These are phyloP conservation scores for Crenichthys baileyi DNA, from an alignment of 2,797 vertebrate genomes.

Conservation along the genomic window DNA sequence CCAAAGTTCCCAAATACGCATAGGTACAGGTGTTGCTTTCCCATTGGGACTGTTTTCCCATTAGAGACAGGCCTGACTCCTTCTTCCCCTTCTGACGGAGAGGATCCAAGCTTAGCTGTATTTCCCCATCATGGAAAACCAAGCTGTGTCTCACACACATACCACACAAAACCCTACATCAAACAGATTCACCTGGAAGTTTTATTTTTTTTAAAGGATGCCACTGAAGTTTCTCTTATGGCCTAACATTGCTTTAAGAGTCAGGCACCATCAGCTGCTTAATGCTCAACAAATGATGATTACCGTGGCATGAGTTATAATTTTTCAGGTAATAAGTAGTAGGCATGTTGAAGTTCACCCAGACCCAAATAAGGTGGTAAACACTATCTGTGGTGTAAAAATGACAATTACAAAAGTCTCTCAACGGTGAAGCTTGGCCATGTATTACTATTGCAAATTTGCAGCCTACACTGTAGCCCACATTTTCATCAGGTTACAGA, in stretches of 20 bases:
- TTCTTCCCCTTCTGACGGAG: conserved; percentile 14
- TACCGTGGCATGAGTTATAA: neutral
- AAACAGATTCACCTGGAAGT: conserved; percentile 2
- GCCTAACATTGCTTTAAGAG: neutral
- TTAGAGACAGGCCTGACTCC: conserved; percentile 20
- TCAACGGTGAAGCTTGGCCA: neutral
- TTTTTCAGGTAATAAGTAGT: neutral
- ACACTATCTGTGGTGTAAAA: neutral
- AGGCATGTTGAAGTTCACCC: neutral
- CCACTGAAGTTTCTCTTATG: neutral
- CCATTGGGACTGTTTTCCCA: conserved; percentile 7
- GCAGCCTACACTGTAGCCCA: conserved; percentile 2
- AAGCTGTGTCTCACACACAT: conserved; percentile 11
- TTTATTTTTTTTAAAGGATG: conserved; percentile 4
- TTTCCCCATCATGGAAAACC: conserved; percentile 42
- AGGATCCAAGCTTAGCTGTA: conserved; percentile 25
- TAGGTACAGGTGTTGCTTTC: conserved; percentile 13
- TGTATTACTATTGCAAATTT: neutral
- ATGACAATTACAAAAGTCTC: neutral
- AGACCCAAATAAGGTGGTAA: neutral
- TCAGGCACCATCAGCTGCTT: neutral
- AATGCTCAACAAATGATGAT: neutral
- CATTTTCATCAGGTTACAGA: conserved; percentile 37
- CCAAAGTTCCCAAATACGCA: neutral
- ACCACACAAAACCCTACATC: neutral